phyloP scores from a whole-genome alignment of 2,888 invertebrate species.

The Dioctria rufipes region DNA sequence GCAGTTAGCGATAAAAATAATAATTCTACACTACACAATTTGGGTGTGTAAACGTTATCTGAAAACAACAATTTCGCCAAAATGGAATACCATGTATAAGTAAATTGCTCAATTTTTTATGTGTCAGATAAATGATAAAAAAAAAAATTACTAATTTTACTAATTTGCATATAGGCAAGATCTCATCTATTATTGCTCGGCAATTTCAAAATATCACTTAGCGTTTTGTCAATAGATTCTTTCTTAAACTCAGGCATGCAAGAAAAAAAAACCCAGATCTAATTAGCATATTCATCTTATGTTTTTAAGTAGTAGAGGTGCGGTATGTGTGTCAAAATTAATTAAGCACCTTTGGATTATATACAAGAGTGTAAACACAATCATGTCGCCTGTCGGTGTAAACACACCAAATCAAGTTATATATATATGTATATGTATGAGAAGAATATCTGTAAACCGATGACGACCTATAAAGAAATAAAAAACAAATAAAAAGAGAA shows the following conservation, averaged over 20 bases:
- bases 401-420: constrained; percentile 13
- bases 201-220: constrained; percentile 38
- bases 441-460: constrained; percentile 11
- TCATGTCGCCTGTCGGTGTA: neutral
- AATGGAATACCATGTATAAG: neutral
- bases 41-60: too few species aligned
- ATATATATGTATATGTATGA: neutral
- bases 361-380: constrained; percentile 4
- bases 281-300: constrained; percentile 43
- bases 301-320: neutral
- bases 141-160: neutral
- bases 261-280: constrained; percentile 1
- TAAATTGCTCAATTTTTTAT: neutral
- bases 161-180: constrained; percentile 26
- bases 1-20: too few species aligned
- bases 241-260: neutral
- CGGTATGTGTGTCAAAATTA: constrained; percentile 48
- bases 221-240: constrained; percentile 17
- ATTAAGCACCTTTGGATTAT: constrained; percentile 35
- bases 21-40: too few species aligned
- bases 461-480: constrained; percentile 40
- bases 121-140: neutral
- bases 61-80: neutral
- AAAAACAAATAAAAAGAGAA: constrained; percentile 12
- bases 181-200: constrained; percentile 14